These are phyloP conservation scores for Isurus oxyrinchus DNA, from an alignment of 2,113 vertebrate genomes.

Conservation along the genomic window DNA sequence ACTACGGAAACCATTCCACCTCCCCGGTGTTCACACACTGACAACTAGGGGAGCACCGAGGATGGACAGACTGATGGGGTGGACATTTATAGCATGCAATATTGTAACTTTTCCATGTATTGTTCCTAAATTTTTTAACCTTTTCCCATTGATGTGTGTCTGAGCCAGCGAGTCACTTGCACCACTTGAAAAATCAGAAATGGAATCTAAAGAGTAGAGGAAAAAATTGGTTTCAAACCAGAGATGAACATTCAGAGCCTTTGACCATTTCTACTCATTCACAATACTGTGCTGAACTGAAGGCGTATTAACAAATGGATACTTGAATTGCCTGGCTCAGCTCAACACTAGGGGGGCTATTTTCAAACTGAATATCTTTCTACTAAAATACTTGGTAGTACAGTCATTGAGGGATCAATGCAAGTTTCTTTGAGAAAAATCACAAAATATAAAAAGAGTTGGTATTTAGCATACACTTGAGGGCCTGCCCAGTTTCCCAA, in stretches of 20 bases:
- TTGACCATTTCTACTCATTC: neutral
- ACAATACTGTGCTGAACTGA: neutral
- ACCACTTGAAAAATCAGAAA: neutral
- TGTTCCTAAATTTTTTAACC: neutral
- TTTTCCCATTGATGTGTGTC: neutral
- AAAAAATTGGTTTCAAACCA: no score
- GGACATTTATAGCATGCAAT: neutral
- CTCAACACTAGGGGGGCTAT: neutral
- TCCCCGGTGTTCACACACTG: neutral
- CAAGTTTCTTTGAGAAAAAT: no score
- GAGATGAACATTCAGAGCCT: neutral
- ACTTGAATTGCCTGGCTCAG: neutral
- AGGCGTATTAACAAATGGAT: neutral
- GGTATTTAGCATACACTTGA: no score
- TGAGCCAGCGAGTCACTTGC: neutral
- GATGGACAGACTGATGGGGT: neutral
- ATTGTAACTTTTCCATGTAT: neutral
- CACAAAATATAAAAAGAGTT: no score
- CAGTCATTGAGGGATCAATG: no score
- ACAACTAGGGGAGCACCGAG: neutral
- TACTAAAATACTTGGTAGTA: neutral
- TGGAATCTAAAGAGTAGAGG: neutral
- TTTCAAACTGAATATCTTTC: neutral
- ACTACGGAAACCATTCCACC: neutral
- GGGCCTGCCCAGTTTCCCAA: no score